A percentile compares a stretch with the other conserved stretches of the same genome.
phyloP scores from a whole-genome alignment of 2,113 vertebrate species.

The Collichthys lucidus region DNA sequence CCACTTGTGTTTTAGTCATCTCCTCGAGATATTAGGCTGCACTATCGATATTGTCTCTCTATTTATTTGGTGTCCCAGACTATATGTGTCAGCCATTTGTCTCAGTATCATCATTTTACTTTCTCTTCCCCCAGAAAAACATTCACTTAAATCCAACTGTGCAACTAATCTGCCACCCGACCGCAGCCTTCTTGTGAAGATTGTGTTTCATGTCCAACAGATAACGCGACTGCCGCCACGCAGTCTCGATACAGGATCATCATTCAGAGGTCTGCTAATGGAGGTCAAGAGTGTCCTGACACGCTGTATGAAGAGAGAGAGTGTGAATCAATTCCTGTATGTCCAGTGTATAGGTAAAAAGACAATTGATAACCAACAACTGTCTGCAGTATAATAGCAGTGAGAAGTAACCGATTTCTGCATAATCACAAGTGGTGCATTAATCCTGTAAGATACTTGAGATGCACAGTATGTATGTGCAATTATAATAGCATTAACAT shows the following conservation, averaged over 20 bases:
- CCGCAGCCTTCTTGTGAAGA: conserved; percentile 25
- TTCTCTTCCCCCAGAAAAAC: conserved; percentile 3
- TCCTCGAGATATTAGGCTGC: conserved; percentile 29
- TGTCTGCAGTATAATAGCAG: neutral
- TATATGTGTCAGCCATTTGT: neutral
- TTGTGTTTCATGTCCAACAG: conserved; percentile 80
- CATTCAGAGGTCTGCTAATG: conserved; percentile 87
- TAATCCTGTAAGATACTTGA: neutral
- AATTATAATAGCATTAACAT: no score
- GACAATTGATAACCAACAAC: neutral
- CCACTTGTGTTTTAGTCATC: conserved; percentile 24
- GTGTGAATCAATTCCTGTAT: conserved; percentile 89
- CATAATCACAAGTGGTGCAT: neutral
- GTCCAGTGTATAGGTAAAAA: conserved; percentile 90
- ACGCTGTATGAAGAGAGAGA: conserved; percentile 96
- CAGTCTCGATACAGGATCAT: conserved; percentile 94
- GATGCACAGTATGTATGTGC: neutral
- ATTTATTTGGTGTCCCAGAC: conserved; percentile 8
- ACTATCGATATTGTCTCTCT: neutral
- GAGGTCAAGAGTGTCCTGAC: conserved; percentile 94
- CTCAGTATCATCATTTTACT: conserved; percentile 37
- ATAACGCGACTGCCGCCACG: conserved; percentile 84
- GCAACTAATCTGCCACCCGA: neutral
- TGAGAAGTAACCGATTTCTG: neutral
- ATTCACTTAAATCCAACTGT: conserved; percentile 18